Evolutionary conservation across 2,888 invertebrate genomes (phyloP), one percentile per base, ranked within the genome.

Genomic region (Marasmarcha lunaedactyla): DNA sequence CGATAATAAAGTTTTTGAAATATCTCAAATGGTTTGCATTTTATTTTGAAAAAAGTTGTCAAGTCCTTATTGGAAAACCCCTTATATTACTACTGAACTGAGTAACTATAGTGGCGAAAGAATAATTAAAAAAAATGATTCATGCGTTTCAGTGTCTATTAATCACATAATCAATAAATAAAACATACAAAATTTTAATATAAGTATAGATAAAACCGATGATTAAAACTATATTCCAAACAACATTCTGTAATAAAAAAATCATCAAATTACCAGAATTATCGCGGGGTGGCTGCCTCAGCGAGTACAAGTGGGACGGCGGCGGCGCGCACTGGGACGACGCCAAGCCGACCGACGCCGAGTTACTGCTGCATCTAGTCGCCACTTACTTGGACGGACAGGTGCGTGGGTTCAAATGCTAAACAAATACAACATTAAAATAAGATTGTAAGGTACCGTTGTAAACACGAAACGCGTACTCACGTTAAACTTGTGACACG

Each of bases 291-390:
- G 93, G 95, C 7, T 94, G 94, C 59, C 91, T 97, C 83, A 91
- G 93, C 57, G 91, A 91, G 54, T 97, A 92, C 74, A 89, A 89
- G 47, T 97, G 97, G 96, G 90, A 91, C 71, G 87, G 90, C 42
- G 96, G 96, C 35, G 90, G 92, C 33, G 77, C 91, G 55, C 88
- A 87, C 36, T 95, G 95, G 95, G 91, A 90, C 52, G 90, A 90
- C 44, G 87, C 90, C 55, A 79, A 93, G 50, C 95, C 95, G 10
- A 90, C 93, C n/a, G 97, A 97, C 83, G 89, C 94, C 15, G 91
- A 90, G 56, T 90, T 95, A 48, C 81, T 97, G 44, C 91, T 95
- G 50, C 30, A 30, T 30, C 30, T 30, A 11, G 85, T 96, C 48
- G 91, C 92, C 46, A 88, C 91, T 0, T 97, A 97, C 70, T 81